Percentiles rank a stretch among this genome's conserved stretches.
Conservation (phyloP, 2,888 invertebrate genomes). For the Phortica okadai region DNA sequence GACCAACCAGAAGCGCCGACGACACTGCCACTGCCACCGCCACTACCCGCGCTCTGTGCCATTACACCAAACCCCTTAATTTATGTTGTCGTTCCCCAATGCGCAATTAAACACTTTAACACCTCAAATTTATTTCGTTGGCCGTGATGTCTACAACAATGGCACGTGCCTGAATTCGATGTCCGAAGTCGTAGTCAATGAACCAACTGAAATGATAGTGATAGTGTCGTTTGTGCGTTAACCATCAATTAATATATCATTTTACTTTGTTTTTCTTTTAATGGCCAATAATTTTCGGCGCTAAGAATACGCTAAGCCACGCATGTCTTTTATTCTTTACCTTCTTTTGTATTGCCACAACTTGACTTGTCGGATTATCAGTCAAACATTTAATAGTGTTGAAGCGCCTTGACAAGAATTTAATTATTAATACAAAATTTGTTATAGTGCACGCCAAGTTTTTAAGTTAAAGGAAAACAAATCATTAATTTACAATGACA, state of each 20-base stretch:
- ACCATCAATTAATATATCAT: not conserved
- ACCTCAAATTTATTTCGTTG: not conserved
- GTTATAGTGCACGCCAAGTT: constrained; percentile 6
- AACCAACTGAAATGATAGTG: not conserved
- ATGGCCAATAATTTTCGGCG: not conserved
- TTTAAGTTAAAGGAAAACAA: constrained; percentile 31
- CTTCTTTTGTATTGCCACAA: not conserved
- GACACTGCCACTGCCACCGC: constrained; percentile 52
- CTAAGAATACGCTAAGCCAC: no score
- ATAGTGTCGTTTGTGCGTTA: constrained; percentile 43
- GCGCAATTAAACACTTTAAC: constrained; percentile 1
- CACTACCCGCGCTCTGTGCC: constrained; percentile 8
- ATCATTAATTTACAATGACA: constrained; percentile 45
- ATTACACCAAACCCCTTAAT: not conserved
- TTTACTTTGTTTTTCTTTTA: not conserved
- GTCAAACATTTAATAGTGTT: no score
- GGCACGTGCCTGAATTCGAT: no score
- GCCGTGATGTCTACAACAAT: no score
- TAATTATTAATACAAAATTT: not conserved
- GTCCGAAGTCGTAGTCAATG: not conserved
- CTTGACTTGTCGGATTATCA: no score
- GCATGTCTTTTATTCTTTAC: not conserved
- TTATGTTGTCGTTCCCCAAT: not conserved
- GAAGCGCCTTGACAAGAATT: not conserved
- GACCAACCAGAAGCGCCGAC: constrained; percentile 68